Evolutionary conservation across 2,888 invertebrate species (phyloP).

Genomic region (Homarus gammarus): DNA sequence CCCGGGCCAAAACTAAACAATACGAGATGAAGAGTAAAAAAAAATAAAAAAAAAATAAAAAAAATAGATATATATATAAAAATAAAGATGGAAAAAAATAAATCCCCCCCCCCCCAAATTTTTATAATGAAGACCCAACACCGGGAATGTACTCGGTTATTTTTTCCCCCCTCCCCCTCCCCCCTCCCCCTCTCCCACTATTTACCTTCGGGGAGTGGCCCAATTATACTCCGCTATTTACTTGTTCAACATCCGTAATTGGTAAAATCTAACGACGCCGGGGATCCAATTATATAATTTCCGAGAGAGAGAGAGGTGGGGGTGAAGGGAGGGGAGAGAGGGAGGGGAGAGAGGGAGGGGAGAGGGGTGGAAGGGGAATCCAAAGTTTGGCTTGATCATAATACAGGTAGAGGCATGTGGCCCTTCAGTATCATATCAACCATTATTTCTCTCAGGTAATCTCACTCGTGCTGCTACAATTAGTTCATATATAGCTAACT

Average conservation of each 20-base stretch:
- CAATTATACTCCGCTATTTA: background rate
- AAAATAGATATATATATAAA: background rate
- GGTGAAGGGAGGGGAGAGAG: too few relatives aligned
- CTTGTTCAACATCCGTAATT: constrained; percentile 1
- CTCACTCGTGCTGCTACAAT: too few relatives aligned
- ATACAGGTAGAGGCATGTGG: background rate
- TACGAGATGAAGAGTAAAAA: background rate
- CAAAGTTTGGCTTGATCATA: background rate
- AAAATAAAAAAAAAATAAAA: too few relatives aligned
- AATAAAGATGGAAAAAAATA: background rate
- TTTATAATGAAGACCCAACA: background rate
- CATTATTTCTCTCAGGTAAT: too few relatives aligned
- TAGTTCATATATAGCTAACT: too few relatives aligned
- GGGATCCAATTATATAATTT: constrained; percentile 17
- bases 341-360: too few relatives aligned
- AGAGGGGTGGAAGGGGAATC: too few relatives aligned
- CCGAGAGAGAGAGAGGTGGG: too few relatives aligned
- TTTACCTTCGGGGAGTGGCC: constrained; percentile 11
- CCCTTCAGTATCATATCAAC: background rate
- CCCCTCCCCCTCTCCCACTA: background rate
- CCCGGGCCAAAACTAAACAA: background rate
- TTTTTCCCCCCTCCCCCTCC: background rate
- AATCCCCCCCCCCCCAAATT: too few relatives aligned
- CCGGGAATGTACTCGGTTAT: background rate
- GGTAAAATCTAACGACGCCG: constrained; percentile 3